These are phyloP conservation scores for Eupithecia insigniata DNA, from an alignment of 2,888 invertebrate genomes.

Conservation along the genomic window DNA sequence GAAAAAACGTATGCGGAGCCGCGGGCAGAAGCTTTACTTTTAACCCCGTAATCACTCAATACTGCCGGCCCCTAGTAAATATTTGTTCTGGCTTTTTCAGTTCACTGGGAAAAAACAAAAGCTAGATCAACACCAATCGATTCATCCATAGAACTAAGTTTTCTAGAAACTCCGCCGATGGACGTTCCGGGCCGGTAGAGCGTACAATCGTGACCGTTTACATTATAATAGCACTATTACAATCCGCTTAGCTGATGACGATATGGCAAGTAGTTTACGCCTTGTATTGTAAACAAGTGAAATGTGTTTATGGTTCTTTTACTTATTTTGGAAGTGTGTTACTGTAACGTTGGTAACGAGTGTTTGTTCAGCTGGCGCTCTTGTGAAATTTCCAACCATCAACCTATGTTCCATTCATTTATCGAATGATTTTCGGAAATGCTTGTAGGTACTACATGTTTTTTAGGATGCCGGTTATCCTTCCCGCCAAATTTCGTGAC, in stretches of 20 bases:
- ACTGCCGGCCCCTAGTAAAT: neutral
- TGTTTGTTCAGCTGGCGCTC: neutral
- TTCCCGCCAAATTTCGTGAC: no score
- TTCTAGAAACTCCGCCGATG: conserved; percentile 84
- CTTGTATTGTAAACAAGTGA: conserved; percentile 18
- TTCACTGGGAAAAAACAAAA: neutral
- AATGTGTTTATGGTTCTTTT: conserved; percentile 9
- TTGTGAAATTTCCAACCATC: neutral
- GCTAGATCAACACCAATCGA: conserved; percentile 4
- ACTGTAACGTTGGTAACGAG: neutral
- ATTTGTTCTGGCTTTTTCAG: no score
- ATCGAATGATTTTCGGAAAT: neutral
- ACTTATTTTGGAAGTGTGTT: neutral
- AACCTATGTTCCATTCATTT: neutral
- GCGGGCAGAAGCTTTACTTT: neutral
- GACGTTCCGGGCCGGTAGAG: conserved; percentile 57
- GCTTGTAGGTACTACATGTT: neutral
- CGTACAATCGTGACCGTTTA: conserved; percentile 36
- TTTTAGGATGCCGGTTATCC: neutral
- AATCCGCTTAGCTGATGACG: conserved; percentile 35
- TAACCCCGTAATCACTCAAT: neutral
- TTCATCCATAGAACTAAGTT: conserved; percentile 46
- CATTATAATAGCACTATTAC: conserved; percentile 36
- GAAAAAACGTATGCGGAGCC: neutral
- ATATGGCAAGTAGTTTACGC: conserved; percentile 23